Conservation (phyloP, 1,140 invertebrate genomes). For the Panagrolaimus sp. region DNA sequence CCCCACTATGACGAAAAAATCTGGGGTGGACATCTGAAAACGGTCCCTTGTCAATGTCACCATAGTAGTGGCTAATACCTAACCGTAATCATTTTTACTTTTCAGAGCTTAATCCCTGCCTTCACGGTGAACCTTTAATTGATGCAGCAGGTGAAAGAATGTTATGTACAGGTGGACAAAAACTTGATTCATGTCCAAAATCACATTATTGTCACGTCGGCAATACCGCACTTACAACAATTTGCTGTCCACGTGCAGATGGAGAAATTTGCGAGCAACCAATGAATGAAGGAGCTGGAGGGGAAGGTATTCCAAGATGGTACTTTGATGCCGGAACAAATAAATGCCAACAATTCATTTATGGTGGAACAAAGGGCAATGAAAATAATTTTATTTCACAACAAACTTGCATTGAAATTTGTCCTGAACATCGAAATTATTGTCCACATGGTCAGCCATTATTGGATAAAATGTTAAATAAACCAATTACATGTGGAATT, state of each 20-base stretch:
- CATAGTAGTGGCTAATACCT: too few species aligned
- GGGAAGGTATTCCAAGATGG: constrained; percentile 40
- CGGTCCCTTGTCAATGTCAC: too few species aligned
- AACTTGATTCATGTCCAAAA: constrained; percentile 38
- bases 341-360: constrained; percentile 32
- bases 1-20: too few species aligned
- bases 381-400: constrained; percentile 47
- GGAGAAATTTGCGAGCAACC: constrained; percentile 47
- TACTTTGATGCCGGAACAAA: constrained; percentile 43
- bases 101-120: constrained; percentile 49
- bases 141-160: constrained; percentile 36
- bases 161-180: constrained; percentile 42
- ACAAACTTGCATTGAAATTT: constrained; percentile 35
- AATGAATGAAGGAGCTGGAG: constrained; percentile 40
- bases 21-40: too few species aligned
- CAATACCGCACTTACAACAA: constrained; percentile 31
- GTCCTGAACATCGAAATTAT: constrained; percentile 45
- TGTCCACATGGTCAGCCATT: constrained; percentile 55
- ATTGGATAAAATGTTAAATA: constrained; percentile 27
- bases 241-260: constrained; percentile 48
- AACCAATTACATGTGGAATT: constrained; percentile 46
- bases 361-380: constrained; percentile 40
- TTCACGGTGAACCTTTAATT: constrained; percentile 48
- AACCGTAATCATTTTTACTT: too few species aligned
- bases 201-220: constrained; percentile 51